Percentiles rank a stretch among this genome's conserved stretches.
Evolutionary conservation across 2,888 invertebrate species (phyloP).

Genomic region (Sialis fuliginosa): DNA sequence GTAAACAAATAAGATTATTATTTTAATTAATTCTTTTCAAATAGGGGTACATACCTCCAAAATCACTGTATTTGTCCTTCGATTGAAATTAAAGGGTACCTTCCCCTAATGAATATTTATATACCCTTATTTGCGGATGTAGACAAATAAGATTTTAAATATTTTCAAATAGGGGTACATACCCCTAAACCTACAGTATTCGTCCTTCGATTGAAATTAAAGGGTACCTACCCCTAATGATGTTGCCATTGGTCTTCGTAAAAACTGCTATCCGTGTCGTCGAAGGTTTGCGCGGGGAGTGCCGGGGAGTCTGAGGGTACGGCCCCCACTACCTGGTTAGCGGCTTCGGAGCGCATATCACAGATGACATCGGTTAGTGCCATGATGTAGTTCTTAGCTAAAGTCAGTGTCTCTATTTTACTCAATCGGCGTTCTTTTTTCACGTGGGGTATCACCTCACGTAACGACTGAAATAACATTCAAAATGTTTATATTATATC

Average conservation of each 20-base stretch:
- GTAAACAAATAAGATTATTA: too few relatives aligned
- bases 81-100: too few relatives aligned
- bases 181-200: too few relatives aligned
- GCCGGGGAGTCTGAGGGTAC: conserved; percentile 7
- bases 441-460: conserved; percentile 74
- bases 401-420: conserved; percentile 73
- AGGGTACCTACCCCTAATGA: too few relatives aligned
- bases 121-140: too few relatives aligned
- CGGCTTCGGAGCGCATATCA: conserved; percentile 50
- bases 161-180: too few relatives aligned
- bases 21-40: too few relatives aligned
- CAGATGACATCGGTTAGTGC: conserved; percentile 75
- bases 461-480: conserved; percentile 41
- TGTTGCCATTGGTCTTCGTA: not conserved
- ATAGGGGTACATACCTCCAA: too few relatives aligned
- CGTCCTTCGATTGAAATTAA: too few relatives aligned
- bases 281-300: conserved; percentile 8
- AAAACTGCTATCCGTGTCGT: conserved; percentile 6
- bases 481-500: not conserved
- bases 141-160: too few relatives aligned
- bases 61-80: too few relatives aligned
- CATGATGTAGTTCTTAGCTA: conserved; percentile 82
- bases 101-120: too few relatives aligned
- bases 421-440: conserved; percentile 69
- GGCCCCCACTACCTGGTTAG: not conserved